Percentiles rank a stretch among this genome's conserved stretches.
These are phyloP conservation scores for Nymphicus hollandicus DNA, from an alignment of 2,113 vertebrate genomes.

Conservation along the genomic window DNA sequence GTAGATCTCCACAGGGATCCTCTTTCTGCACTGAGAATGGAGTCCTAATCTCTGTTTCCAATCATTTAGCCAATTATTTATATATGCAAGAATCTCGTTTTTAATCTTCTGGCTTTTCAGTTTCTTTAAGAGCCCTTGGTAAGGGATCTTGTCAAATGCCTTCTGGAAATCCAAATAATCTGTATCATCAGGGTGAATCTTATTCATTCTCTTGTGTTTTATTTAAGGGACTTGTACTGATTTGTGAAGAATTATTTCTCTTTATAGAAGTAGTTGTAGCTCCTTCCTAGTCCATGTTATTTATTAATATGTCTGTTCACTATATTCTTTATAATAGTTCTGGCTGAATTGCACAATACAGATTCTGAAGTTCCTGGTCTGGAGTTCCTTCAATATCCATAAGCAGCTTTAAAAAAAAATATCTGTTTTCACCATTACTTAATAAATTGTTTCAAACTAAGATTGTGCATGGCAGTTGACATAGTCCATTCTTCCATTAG, in stretches of 20 bases:
- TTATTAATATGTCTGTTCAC: background rate
- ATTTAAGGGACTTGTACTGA: background rate
- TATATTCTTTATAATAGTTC: background rate
- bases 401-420: background rate
- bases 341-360: background rate
- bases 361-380: background rate
- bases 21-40: background rate
- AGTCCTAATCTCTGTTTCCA: background rate
- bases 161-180: slow-evolving; percentile 31
- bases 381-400: background rate
- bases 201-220: background rate
- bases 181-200: background rate
- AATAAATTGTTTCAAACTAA: background rate
- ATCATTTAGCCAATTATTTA: slow-evolving; percentile 27
- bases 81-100: slow-evolving; percentile 10
- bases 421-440: background rate
- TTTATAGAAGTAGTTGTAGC: background rate
- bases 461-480: background rate
- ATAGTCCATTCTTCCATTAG: background rate
- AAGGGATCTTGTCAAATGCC: background rate
- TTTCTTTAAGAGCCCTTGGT: background rate
- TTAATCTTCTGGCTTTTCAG: slow-evolving; percentile 1
- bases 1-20: background rate
- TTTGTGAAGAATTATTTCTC: background rate
- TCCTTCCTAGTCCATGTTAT: background rate